A percentile compares a stretch with the other conserved stretches of the same genome.
These are phyloP conservation scores for Sinocyclocheilus maitianheensis DNA, from an alignment of 2,113 vertebrate genomes.

Conservation along the genomic window DNA sequence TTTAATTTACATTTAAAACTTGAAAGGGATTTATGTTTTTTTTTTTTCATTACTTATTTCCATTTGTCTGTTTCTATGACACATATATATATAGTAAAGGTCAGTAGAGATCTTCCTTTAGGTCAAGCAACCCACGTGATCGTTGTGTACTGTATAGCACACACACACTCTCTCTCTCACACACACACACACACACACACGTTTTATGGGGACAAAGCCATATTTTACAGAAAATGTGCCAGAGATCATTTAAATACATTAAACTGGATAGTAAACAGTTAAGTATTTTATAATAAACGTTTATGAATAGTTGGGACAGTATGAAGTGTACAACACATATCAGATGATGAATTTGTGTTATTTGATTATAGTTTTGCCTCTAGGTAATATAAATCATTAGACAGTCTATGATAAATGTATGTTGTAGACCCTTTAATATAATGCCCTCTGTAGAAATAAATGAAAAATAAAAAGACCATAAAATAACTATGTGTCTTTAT, in stretches of 20 bases:
- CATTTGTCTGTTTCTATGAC: neutral
- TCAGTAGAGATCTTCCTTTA: neutral
- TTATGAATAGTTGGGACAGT: neutral
- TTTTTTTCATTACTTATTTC: neutral
- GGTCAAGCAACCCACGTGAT: neutral
- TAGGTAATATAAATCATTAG: neutral
- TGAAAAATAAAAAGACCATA: too few species aligned
- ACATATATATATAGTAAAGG: neutral
- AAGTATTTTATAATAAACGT: neutral
- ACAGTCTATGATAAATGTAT: neutral
- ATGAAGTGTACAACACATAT: neutral
- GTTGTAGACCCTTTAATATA: neutral
- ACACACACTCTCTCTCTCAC: too few species aligned
- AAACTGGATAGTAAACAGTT: neutral
- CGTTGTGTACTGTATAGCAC: too few species aligned
- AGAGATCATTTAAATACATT: neutral
- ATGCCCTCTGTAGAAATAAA: conserved; percentile 4
- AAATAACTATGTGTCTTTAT: neutral
- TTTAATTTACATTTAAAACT: neutral
- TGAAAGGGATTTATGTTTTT: neutral
- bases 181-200: neutral
- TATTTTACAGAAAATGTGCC: neutral
- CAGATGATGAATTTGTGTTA: neutral
- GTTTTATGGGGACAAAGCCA: neutral
- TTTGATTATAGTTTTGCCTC: neutral